These are phyloP conservation scores for Chydorus sphaericus DNA, from an alignment of 2,888 invertebrate species.

Conservation along the genomic window DNA sequence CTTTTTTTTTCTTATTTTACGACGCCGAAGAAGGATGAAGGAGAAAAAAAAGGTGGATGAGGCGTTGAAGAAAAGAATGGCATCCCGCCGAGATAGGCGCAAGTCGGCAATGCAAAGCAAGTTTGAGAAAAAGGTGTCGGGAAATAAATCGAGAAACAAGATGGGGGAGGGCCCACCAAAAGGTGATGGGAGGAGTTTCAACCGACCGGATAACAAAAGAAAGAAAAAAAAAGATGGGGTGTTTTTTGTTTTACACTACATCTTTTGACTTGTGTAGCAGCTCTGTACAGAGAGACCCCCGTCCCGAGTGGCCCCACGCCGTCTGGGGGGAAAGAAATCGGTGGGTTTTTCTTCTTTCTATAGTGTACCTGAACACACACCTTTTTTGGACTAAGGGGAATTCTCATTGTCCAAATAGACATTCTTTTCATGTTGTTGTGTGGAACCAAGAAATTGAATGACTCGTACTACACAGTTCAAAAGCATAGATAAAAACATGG, in stretches of 20 bases:
- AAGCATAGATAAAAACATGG: neutral
- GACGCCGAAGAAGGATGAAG: neutral
- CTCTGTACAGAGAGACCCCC: neutral
- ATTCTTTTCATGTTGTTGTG: neutral
- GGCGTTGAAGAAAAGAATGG: constrained; percentile 5
- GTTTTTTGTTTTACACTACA: neutral
- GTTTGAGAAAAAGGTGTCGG: constrained; percentile 5
- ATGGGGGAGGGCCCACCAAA: neutral
- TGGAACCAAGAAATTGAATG: neutral
- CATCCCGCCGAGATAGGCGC: constrained; percentile 1
- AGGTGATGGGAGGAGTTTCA: neutral
- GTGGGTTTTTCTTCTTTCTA: neutral
- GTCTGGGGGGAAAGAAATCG: neutral
- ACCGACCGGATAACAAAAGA: neutral
- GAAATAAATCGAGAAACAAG: constrained; percentile 7
- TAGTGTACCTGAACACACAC: neutral
- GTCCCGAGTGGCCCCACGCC: constrained; percentile 7
- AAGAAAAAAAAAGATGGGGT: neutral
- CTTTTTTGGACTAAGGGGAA: too few relatives aligned
- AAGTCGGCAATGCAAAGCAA: constrained; percentile 2
- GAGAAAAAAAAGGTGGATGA: neutral
- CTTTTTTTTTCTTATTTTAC: neutral
- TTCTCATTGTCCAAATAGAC: too few relatives aligned
- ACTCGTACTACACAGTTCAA: neutral
- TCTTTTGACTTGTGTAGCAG: neutral